Percentiles rank a stretch among this genome's conserved stretches.
Conservation (phyloP, 2,888 invertebrate genomes). For the Stictocephala bisonia region DNA sequence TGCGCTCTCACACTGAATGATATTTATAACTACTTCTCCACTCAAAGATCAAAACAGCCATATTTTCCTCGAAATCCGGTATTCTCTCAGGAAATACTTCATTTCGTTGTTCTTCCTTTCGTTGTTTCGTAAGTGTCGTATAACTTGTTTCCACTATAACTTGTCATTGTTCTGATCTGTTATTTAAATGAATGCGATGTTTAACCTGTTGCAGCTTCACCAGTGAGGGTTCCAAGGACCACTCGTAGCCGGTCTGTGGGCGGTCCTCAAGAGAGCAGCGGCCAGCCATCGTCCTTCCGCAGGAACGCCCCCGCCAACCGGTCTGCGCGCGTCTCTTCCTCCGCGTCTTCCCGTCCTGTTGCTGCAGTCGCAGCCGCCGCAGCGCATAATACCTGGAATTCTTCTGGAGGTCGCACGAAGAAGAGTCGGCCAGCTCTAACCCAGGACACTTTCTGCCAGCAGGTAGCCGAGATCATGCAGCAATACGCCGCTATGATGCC, state of each 20-base stretch:
- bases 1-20: too few species aligned
- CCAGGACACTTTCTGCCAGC: conserved; percentile 56
- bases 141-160: too few species aligned
- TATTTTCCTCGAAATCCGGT: too few species aligned
- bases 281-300: conserved; percentile 54
- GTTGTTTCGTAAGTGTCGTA: too few species aligned
- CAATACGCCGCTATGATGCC: conserved; percentile 59
- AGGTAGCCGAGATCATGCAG: conserved; percentile 57
- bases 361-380: not conserved
- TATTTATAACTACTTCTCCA: too few species aligned
- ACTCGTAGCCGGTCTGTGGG: conserved; percentile 54
- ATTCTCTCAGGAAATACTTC: too few species aligned
- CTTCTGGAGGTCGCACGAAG: conserved; percentile 43
- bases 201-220: conserved; percentile 48
- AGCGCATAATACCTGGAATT: conserved; percentile 54
- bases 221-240: conserved; percentile 50
- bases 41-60: too few species aligned
- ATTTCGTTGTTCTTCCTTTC: too few species aligned
- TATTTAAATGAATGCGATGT: not conserved
- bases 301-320: conserved; percentile 53
- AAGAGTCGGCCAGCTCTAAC: conserved; percentile 51
- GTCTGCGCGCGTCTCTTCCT: conserved; percentile 49
- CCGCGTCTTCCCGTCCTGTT: not conserved
- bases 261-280: conserved; percentile 41
- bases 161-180: too few species aligned